Evolutionary conservation across 2,797 vertebrate genomes (phyloP).

Genomic region (Pipistrellus pygmaeus): DNA sequence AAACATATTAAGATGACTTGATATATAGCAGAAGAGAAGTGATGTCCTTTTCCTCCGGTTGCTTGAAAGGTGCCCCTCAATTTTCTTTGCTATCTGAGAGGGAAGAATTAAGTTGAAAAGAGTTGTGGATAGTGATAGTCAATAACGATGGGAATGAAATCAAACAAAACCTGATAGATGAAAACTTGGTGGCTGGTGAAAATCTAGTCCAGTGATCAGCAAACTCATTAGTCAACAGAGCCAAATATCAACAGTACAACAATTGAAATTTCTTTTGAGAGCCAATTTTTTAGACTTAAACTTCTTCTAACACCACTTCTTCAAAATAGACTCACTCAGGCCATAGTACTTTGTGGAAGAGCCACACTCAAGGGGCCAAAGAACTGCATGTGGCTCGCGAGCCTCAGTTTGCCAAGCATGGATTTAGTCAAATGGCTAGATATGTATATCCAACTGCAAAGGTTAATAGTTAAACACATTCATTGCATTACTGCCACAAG

Average conservation of each 20-base stretch:
- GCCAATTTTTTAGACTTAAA: too few species aligned
- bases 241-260: too few species aligned
- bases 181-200: conserved; percentile 32
- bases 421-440: not conserved
- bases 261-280: too few species aligned
- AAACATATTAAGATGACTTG: conserved; percentile 34
- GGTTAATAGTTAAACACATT: conserved; percentile 27
- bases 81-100: not conserved
- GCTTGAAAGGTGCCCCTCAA: not conserved
- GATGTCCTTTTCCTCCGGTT: conserved; percentile 6
- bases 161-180: conserved; percentile 8
- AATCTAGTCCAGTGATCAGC: not conserved
- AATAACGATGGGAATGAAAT: conserved; percentile 41
- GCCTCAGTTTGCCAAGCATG: too few species aligned
- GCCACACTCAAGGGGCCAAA: too few species aligned
- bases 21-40: not conserved
- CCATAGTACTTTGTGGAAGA: too few species aligned
- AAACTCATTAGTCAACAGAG: too few species aligned
- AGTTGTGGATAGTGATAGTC: not conserved
- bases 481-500: not conserved
- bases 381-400: too few species aligned
- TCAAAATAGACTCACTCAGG: too few species aligned
- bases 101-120: conserved; percentile 9
- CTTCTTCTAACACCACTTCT: too few species aligned
- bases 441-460: conserved; percentile 35